Evolutionary conservation across 2,888 invertebrate species (phyloP).

Genomic region (Yponomeuta cagnagella): DNA sequence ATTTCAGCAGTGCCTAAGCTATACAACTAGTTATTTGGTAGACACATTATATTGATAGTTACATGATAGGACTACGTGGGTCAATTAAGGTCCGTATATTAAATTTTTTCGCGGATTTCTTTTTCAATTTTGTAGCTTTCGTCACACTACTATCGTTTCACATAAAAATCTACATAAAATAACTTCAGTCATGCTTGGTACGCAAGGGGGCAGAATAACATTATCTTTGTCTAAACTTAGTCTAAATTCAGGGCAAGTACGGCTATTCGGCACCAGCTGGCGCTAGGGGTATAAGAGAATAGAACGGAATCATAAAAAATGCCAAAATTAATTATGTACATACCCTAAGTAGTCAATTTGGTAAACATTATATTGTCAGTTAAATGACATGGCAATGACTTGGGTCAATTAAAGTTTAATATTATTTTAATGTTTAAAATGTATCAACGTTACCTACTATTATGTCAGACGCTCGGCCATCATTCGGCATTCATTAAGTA

Average conservation of each 20-base stretch:
- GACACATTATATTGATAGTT: not conserved
- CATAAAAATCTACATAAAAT: too few relatives aligned
- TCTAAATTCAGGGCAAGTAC: too few relatives aligned
- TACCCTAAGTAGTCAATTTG: not conserved
- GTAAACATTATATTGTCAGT: not conserved
- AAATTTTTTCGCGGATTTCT: too few relatives aligned
- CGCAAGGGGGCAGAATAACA: too few relatives aligned
- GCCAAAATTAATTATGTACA: not conserved
- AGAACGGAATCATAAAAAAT: not conserved
- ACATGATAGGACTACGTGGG: not conserved
- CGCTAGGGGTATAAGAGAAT: slow-evolving; percentile 7
- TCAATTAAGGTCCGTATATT: not conserved
- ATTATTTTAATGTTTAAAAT: slow-evolving; percentile 1
- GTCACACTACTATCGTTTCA: too few relatives aligned
- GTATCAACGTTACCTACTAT: not conserved
- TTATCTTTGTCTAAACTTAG: too few relatives aligned
- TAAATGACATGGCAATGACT: not conserved
- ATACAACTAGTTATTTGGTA: not conserved
- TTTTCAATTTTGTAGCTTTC: too few relatives aligned
- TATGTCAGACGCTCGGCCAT: not conserved
- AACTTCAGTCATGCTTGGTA: too few relatives aligned
- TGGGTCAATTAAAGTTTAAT: not conserved
- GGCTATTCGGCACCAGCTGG: slow-evolving; percentile 9
- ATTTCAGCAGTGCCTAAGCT: not conserved
- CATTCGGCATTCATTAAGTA: not conserved